Evolutionary conservation across 1,140 invertebrate genomes (phyloP).

Genomic region (Aphelinus atriplicis): DNA sequence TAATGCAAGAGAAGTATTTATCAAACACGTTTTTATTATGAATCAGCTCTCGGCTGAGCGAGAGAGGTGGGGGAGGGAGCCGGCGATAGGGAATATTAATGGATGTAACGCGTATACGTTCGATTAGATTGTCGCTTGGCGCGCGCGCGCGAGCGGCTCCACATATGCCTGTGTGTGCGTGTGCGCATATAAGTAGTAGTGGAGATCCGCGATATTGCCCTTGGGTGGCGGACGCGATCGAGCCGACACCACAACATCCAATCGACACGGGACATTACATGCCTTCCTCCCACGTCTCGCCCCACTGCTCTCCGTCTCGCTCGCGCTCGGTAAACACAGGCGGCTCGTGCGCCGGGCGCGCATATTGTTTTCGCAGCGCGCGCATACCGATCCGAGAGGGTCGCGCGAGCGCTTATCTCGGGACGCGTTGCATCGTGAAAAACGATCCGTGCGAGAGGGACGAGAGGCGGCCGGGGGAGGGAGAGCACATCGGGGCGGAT

Average conservation of each 20-base stretch:
- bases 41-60: neutral
- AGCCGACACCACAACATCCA: slow-evolving; percentile 54
- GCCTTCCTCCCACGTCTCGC: slow-evolving; percentile 39
- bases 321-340: slow-evolving; percentile 50
- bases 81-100: slow-evolving; percentile 32
- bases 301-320: too few species aligned
- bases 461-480: slow-evolving; percentile 33
- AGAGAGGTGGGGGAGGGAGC: too few species aligned
- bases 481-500: slow-evolving; percentile 35
- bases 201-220: slow-evolving; percentile 1
- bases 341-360: slow-evolving; percentile 23
- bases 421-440: slow-evolving; percentile 52
- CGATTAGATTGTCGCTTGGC: slow-evolving; percentile 23
- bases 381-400: slow-evolving; percentile 39
- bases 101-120: slow-evolving; percentile 33
- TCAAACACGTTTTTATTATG: slow-evolving; percentile 33
- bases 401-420: slow-evolving; percentile 48
- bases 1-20: slow-evolving; percentile 33
- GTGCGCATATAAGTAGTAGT: neutral
- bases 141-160: neutral
- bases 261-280: slow-evolving; percentile 55
- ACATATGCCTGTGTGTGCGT: slow-evolving; percentile 9
- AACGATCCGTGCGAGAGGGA: slow-evolving; percentile 59
- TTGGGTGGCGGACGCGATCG: slow-evolving; percentile 45
- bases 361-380: slow-evolving; percentile 48